These are phyloP conservation scores for Plebejus melissa DNA, from an alignment of 2,888 invertebrate species.

Conservation along the genomic window DNA sequence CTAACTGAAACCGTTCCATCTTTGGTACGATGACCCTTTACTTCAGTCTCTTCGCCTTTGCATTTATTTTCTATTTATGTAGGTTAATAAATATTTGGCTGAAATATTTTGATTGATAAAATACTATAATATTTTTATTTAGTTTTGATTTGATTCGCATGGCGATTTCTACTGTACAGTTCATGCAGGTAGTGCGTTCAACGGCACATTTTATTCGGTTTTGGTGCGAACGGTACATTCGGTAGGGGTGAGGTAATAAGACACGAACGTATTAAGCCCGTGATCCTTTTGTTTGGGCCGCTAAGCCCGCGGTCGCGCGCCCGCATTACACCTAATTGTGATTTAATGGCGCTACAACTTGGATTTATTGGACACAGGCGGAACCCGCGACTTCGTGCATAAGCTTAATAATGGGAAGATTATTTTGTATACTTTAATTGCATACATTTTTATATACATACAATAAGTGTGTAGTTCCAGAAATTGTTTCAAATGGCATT, in stretches of 20 bases:
- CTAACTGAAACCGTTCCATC: neutral
- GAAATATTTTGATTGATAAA: too few species aligned
- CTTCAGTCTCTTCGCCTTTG: neutral
- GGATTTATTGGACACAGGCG: constrained; percentile 54
- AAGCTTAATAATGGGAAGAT: neutral
- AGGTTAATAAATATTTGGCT: too few species aligned
- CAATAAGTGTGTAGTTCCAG: neutral
- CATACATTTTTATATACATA: neutral
- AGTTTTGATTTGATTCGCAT: neutral
- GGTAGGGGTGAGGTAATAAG: constrained; percentile 48
- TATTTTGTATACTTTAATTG: neutral
- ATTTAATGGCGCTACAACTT: constrained; percentile 69
- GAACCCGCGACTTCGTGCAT: constrained; percentile 2
- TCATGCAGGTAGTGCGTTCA: neutral
- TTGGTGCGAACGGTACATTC: neutral
- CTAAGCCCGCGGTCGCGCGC: constrained; percentile 62
- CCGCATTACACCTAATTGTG: constrained; percentile 77
- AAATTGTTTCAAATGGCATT: neutral
- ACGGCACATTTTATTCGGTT: neutral
- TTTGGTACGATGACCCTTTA: neutral
- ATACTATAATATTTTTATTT: too few species aligned
- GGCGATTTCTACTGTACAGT: neutral
- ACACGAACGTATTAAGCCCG: constrained; percentile 64
- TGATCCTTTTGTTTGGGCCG: constrained; percentile 59
- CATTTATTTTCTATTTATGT: neutral